Conservation (phyloP, 2,888 invertebrate genomes). For the Ellobium chinense region DNA sequence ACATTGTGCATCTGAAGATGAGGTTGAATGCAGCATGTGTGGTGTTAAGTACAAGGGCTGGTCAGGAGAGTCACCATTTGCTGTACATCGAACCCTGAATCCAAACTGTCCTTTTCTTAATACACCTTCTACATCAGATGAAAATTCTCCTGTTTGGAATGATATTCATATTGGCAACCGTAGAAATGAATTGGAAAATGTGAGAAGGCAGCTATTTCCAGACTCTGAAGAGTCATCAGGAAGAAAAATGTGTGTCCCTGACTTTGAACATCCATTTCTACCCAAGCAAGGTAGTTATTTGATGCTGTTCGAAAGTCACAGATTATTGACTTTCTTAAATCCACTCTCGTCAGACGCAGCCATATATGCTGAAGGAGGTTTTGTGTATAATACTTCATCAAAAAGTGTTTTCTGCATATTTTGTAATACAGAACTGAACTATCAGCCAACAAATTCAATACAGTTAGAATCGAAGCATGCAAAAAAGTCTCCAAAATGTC, state of each 20-base stretch:
- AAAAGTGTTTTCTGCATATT: conserved; percentile 44
- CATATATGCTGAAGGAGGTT: conserved; percentile 45
- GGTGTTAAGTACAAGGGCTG: conserved; percentile 40
- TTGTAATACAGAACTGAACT: conserved; percentile 34
- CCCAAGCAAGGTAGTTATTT: conserved; percentile 38
- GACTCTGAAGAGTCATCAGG: neutral
- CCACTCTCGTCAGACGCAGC: conserved; percentile 22
- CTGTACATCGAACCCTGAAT: conserved; percentile 44
- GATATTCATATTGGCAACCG: neutral
- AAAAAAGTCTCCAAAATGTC: conserved; percentile 31
- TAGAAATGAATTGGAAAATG: conserved; percentile 13
- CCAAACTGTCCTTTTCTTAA: conserved; percentile 40
- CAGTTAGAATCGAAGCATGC: conserved; percentile 29
- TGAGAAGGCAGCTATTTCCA: conserved; percentile 27
- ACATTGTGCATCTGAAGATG: conserved; percentile 13
- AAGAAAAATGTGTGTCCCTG: conserved; percentile 12
- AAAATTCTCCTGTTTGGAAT: neutral
- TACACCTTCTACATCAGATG: conserved; percentile 7
- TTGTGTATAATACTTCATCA: conserved; percentile 29
- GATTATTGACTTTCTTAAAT: conserved; percentile 37
- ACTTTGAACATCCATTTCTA: conserved; percentile 40
- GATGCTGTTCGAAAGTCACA: conserved; percentile 45
- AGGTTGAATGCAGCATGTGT: conserved; percentile 45
- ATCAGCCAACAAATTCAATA: conserved; percentile 14
- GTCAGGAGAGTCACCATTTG: conserved; percentile 44